Evolutionary conservation across 2,797 vertebrate species (phyloP), one percentile per base, ranked within the genome.

Genomic region (Anguilla megastoma): DNA sequence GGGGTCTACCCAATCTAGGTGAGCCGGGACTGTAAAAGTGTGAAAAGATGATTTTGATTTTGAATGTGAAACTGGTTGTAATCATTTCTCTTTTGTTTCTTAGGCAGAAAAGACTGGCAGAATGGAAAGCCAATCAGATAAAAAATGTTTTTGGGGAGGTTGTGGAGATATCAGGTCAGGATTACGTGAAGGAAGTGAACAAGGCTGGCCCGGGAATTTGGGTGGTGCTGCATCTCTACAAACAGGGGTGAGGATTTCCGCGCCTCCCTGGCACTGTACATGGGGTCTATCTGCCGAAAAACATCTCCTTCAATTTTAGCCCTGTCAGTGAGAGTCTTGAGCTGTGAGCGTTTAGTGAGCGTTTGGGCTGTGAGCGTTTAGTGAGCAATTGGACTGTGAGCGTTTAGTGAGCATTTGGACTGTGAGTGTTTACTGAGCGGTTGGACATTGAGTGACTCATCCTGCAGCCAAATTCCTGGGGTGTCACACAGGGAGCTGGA

Each of bases 191-290:
- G 89, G 98, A 99, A 94, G 97, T 99, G 88, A 99, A 98, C 9
- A 96, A 98, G 93, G 98, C 98, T 1, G 97, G 98, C 87, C 95
- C 97, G 0, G 96, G 94, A 54, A 94, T 99, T 89, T 99, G 98
- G 98, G 99, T 99, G 84, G 93, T 99, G 90, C 92, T 99, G 92
- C 98, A 99, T 88, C 98, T 99, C 91, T 99, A 99, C 95, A 99
- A 98, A 91, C 97, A 96, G 92, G 99, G 99, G 98, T 99, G 95
- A 94, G 96, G 86, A 41, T 30, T 21, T 41, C 10, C 27, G 3
- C 24, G 4, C 24, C 66, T 8, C 24, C 24, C 66, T 36, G 36
- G 36, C 36, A 36, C 36, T 36, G 36, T 36, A 36, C 36, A 36
- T 36, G 36, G 36, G 36, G 36, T 36, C 36, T 36, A 36, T 36